Conservation (phyloP, 2,113 vertebrate genomes). For the Clarias batrachus region DNA sequence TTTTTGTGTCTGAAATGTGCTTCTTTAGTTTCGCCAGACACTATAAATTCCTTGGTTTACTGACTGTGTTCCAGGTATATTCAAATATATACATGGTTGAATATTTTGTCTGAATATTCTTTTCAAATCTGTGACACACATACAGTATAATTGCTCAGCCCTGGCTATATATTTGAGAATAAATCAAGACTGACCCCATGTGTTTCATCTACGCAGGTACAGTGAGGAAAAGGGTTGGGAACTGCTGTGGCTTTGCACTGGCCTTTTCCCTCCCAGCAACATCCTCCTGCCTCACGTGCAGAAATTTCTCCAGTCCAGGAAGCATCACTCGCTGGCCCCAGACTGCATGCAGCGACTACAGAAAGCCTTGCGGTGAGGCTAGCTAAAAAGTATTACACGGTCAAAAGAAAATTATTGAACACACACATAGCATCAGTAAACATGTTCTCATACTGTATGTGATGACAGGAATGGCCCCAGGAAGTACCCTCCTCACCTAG, state of each 20-base stretch:
- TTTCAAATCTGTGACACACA: background rate
- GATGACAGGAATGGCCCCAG: conserved; percentile 86
- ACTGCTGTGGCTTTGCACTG: conserved; percentile 91
- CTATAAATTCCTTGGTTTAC: too few relatives aligned
- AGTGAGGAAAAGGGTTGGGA: conserved; percentile 99
- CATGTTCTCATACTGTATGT: background rate
- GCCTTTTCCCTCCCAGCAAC: conserved; percentile 91
- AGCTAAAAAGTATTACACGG: background rate
- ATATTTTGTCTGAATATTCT: background rate
- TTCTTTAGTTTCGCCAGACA: background rate
- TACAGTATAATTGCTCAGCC: background rate
- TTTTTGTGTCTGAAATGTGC: background rate
- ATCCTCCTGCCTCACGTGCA: conserved; percentile 90
- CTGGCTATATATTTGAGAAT: conserved; percentile 1
- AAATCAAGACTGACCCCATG: conserved; percentile 3
- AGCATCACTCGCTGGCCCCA: conserved; percentile 79
- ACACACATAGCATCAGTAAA: background rate
- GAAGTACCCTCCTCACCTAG: conserved; percentile 93
- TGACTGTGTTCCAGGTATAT: background rate
- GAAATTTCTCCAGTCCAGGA: conserved; percentile 91
- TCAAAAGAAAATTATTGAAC: background rate
- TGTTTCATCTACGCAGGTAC: conserved; percentile 38
- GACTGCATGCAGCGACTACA: conserved; percentile 95
- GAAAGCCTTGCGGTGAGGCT: conserved; percentile 85
- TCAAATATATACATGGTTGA: background rate